Conservation (phyloP, 2,888 invertebrate genomes). For the Tethea ocularis region DNA sequence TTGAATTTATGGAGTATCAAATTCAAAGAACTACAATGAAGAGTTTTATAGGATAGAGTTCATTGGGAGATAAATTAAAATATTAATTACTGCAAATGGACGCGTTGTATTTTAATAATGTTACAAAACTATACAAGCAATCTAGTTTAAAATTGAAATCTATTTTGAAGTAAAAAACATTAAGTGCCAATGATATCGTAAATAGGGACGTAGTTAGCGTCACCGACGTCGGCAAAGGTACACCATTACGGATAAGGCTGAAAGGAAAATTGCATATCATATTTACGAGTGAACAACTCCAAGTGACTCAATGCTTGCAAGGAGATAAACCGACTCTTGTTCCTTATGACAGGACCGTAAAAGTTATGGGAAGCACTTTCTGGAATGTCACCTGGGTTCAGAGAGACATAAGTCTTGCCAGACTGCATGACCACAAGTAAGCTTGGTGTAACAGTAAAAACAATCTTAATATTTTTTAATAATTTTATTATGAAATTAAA, state of each 20-base stretch:
- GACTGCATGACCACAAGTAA: neutral
- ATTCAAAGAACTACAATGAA: no score
- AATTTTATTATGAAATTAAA: neutral
- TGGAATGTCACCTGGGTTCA: slow-evolving; percentile 8
- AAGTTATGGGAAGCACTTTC: slow-evolving; percentile 29
- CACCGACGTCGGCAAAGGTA: slow-evolving; percentile 2
- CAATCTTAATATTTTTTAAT: neutral
- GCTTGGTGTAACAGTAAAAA: neutral
- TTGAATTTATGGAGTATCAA: neutral
- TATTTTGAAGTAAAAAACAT: neutral
- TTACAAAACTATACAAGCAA: neutral
- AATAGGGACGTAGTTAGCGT: neutral
- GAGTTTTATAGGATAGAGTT: no score
- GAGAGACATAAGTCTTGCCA: neutral
- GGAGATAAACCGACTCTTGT: slow-evolving; percentile 26
- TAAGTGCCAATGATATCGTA: neutral
- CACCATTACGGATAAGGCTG: slow-evolving; percentile 47
- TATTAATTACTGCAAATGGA: no score
- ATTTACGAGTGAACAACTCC: slow-evolving; percentile 41
- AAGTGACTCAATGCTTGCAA: slow-evolving; percentile 25
- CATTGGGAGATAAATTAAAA: no score
- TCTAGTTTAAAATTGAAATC: neutral
- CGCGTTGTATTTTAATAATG: neutral
- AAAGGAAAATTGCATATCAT: slow-evolving; percentile 42
- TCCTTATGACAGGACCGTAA: slow-evolving; percentile 23